Conservation (phyloP, 2,888 invertebrate species). For the Cephus runcator region DNA sequence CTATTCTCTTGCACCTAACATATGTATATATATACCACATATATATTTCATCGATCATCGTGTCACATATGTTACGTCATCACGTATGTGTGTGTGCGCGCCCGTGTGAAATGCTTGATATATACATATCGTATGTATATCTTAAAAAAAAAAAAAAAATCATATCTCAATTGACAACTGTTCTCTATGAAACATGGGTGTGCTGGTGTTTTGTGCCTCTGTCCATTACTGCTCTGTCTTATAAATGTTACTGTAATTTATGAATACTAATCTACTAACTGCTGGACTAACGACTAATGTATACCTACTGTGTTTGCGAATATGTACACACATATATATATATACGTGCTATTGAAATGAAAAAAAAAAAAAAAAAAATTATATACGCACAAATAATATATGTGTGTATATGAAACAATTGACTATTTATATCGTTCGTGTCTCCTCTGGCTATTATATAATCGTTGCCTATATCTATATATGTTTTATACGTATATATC, state of each 20-base stretch:
- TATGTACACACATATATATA: conserved; percentile 15
- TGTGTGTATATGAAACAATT: conserved; percentile 14
- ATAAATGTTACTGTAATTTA: conserved; percentile 35
- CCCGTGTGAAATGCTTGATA: conserved; percentile 45
- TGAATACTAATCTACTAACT: conserved; percentile 42
- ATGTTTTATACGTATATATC: not conserved
- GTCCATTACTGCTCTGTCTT: conserved; percentile 63
- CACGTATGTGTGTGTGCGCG: conserved; percentile 35
- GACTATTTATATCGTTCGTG: not conserved
- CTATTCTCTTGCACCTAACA: not conserved
- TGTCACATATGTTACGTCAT: conserved; percentile 22
- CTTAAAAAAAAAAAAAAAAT: conserved; percentile 17
- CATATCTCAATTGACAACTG: conserved; percentile 28
- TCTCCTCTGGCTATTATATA: not conserved
- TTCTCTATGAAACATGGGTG: conserved; percentile 55
- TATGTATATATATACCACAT: conserved; percentile 8
- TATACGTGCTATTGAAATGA: not conserved
- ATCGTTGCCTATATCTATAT: conserved; percentile 8
- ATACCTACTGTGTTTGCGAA: conserved; percentile 17
- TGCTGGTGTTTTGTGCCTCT: conserved; percentile 65
- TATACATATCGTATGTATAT: conserved; percentile 7
- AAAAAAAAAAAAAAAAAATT: not conserved
- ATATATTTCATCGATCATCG: not conserved
- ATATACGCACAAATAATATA: conserved; percentile 1
- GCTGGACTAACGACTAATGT: conserved; percentile 37